Conservation (phyloP, 2,797 vertebrate species). For the Natrix natrix region DNA sequence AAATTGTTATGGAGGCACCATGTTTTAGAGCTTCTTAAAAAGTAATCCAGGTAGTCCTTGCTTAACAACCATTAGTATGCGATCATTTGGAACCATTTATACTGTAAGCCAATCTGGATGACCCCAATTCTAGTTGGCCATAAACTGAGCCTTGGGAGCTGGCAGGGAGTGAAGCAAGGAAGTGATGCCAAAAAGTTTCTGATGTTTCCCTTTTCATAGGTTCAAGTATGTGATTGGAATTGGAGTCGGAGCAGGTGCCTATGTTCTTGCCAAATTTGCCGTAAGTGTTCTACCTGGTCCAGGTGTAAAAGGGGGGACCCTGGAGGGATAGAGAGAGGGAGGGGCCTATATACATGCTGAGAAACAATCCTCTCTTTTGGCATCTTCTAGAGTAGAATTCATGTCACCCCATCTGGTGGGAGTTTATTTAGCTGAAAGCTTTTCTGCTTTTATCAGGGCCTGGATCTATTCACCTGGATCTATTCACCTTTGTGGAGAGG, state of each 20-base stretch:
- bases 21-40: not conserved
- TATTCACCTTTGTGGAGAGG: too few relatives aligned
- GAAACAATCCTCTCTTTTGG: not conserved
- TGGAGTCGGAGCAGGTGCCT: constrained; percentile 94
- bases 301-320: too few relatives aligned
- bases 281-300: constrained; percentile 73
- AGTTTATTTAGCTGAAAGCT: not conserved
- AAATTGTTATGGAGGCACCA: not conserved
- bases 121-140: not conserved
- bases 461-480: not conserved
- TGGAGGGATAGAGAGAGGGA: too few relatives aligned
- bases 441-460: not conserved
- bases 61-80: not conserved
- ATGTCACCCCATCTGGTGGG: not conserved
- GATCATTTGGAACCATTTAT: not conserved
- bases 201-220: constrained; percentile 63
- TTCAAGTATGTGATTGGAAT: constrained; percentile 97
- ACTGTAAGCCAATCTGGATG: not conserved
- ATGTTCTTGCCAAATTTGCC: constrained; percentile 93
- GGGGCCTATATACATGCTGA: not conserved
- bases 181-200: too few relatives aligned
- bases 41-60: not conserved
- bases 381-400: not conserved
- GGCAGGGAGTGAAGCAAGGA: not conserved
- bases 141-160: not conserved